Percentiles rank a stretch among this genome's conserved stretches.
Conservation (phyloP, 2,888 invertebrate species). For the Pherbina coryleti region DNA sequence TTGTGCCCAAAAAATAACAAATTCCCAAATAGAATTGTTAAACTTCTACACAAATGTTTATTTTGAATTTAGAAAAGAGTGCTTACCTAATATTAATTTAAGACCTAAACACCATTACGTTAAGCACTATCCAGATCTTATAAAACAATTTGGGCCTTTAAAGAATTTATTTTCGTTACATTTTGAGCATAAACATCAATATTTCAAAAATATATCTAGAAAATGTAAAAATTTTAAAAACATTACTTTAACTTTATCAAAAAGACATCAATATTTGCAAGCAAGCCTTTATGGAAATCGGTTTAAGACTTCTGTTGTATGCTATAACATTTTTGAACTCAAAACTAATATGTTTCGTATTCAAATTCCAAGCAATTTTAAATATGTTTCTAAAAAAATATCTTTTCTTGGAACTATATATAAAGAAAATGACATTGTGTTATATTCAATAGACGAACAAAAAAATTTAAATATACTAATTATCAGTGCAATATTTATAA, state of each 20-base stretch:
- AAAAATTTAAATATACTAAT: neutral
- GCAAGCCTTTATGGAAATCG: slow-evolving; percentile 23
- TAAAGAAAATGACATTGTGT: slow-evolving; percentile 27
- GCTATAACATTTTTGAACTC: neutral
- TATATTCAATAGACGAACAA: slow-evolving; percentile 6
- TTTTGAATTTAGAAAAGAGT: slow-evolving; percentile 29
- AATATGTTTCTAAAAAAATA: slow-evolving; percentile 29
- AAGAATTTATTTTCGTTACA: slow-evolving; percentile 30
- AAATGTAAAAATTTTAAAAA: slow-evolving; percentile 36
- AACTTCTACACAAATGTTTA: slow-evolving; percentile 35
- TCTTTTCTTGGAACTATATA: slow-evolving; percentile 24
- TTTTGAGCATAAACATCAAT: slow-evolving; percentile 40
- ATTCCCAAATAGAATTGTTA: slow-evolving; percentile 31
- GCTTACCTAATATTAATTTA: slow-evolving; percentile 31
- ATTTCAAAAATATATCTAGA: slow-evolving; percentile 34
- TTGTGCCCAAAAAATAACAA: too few species aligned
- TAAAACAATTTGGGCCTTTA: slow-evolving; percentile 42
- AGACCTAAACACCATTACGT: slow-evolving; percentile 42
- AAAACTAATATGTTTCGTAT: slow-evolving; percentile 21
- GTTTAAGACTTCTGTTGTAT: slow-evolving; percentile 9
- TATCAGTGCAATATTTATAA: slow-evolving; percentile 10
- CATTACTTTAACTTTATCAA: slow-evolving; percentile 12
- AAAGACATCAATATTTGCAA: slow-evolving; percentile 28
- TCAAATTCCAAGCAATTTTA: slow-evolving; percentile 25
- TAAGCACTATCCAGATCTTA: slow-evolving; percentile 40